These are phyloP conservation scores for Aplidium turbinatum DNA, from an alignment of 23 tunicate species.

Conservation along the genomic window DNA sequence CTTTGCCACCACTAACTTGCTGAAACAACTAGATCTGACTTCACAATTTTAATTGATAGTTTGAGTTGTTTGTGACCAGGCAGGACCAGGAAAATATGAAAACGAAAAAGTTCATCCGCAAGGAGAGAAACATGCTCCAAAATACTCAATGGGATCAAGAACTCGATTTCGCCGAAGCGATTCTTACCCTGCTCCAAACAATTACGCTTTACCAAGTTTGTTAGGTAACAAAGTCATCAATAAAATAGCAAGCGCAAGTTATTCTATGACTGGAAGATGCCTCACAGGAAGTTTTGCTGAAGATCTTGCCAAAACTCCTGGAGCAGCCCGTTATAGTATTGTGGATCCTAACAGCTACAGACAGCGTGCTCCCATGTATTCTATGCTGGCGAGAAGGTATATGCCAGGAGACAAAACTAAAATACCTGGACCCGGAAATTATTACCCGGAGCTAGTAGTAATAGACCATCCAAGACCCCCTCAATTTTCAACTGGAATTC, in stretches of 20 bases:
- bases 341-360: slow-evolving; percentile 72
- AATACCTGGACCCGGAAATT: slow-evolving; percentile 96
- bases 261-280: slow-evolving; percentile 81
- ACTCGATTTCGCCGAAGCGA: slow-evolving; percentile 80
- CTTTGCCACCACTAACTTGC: too few species aligned
- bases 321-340: slow-evolving; percentile 83
- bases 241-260: slow-evolving; percentile 72
- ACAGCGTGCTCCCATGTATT: slow-evolving; percentile 69
- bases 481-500: slow-evolving; percentile 81
- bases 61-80: too few species aligned
- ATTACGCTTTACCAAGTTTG: slow-evolving; percentile 72
- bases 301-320: slow-evolving; percentile 93
- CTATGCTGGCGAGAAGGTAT: slow-evolving; percentile 84
- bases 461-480: slow-evolving; percentile 74
- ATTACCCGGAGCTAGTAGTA: slow-evolving; percentile 78
- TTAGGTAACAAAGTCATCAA: slow-evolving; percentile 86
- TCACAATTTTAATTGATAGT: too few species aligned
- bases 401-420: slow-evolving; percentile 96
- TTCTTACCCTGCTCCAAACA: slow-evolving; percentile 85
- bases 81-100: slow-evolving; percentile 93
- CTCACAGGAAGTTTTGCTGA: slow-evolving; percentile 78
- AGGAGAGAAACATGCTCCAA: slow-evolving; percentile 81
- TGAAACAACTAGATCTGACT: too few species aligned
- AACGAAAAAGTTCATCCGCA: slow-evolving; percentile 86
- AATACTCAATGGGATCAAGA: slow-evolving; percentile 80